phyloP scores from a whole-genome alignment of 1,140 invertebrate genomes.

The Bombus superbus region DNA sequence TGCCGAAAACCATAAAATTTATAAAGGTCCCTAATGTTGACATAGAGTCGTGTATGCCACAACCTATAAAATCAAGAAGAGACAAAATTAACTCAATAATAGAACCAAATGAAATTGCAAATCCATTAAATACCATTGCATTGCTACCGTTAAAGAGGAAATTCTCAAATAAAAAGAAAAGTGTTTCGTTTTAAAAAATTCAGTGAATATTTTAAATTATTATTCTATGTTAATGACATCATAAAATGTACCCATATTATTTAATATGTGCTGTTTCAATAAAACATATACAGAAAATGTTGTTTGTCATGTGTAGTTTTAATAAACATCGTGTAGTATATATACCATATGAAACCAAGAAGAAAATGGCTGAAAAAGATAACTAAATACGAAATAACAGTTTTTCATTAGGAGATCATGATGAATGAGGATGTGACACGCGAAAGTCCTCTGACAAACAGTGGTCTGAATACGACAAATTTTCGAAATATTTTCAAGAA shows the following conservation, averaged over 20 bases:
- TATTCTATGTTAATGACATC: not conserved
- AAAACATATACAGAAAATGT: not conserved
- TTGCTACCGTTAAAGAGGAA: conserved; percentile 65
- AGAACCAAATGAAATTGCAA: conserved; percentile 59
- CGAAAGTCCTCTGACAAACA: too few species aligned
- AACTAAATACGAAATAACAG: not conserved
- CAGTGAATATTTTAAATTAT: not conserved
- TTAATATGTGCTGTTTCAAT: conserved; percentile 22
- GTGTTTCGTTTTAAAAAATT: conserved; percentile 72
- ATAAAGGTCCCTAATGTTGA: conserved; percentile 67
- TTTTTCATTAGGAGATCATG: not conserved
- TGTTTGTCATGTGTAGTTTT: not conserved
- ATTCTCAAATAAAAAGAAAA: conserved; percentile 77
- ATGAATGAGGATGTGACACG: too few species aligned
- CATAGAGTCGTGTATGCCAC: conserved; percentile 46
- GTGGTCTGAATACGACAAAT: too few species aligned
- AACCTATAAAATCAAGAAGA: conserved; percentile 24
- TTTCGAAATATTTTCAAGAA: too few species aligned
- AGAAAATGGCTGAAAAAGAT: not conserved
- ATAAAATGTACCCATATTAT: not conserved
- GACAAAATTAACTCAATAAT: conserved; percentile 69
- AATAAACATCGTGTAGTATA: not conserved
- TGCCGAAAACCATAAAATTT: conserved; percentile 69
- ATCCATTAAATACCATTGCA: conserved; percentile 48
- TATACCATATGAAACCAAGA: not conserved